Conservation (phyloP, 2,113 vertebrate genomes). For the Corythoichthys intestinalis region DNA sequence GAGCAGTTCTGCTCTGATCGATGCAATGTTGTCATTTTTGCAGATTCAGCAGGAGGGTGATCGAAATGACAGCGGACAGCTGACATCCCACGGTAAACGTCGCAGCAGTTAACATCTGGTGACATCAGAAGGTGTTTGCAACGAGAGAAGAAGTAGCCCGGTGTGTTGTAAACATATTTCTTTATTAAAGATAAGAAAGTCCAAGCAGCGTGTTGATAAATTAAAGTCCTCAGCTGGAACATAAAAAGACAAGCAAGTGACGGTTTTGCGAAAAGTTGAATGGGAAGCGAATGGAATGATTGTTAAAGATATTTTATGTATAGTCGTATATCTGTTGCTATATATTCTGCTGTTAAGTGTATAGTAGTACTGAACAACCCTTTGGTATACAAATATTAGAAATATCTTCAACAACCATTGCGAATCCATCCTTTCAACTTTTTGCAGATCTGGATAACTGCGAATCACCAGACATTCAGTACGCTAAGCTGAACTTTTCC, state of each 20-base stretch:
- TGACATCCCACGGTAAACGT: not conserved
- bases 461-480: not conserved
- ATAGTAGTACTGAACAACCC: too few relatives aligned
- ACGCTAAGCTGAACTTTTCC: not conserved
- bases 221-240: not conserved
- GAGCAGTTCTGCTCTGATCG: not conserved
- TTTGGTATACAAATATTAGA: not conserved
- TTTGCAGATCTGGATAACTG: not conserved
- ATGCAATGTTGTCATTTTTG: not conserved
- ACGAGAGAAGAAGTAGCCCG: not conserved
- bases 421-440: not conserved
- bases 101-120: not conserved
- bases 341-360: too few relatives aligned
- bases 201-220: conserved; percentile 6
- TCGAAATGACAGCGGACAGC: not conserved
- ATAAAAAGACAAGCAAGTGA: not conserved
- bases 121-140: not conserved
- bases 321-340: too few relatives aligned
- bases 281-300: not conserved
- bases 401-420: not conserved
- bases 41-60: not conserved
- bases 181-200: conserved; percentile 11
- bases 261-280: not conserved
- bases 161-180: not conserved
- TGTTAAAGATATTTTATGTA: not conserved